Evolutionary conservation across 1,140 invertebrate species (phyloP).

Genomic region (Cecropterus lyciades): DNA sequence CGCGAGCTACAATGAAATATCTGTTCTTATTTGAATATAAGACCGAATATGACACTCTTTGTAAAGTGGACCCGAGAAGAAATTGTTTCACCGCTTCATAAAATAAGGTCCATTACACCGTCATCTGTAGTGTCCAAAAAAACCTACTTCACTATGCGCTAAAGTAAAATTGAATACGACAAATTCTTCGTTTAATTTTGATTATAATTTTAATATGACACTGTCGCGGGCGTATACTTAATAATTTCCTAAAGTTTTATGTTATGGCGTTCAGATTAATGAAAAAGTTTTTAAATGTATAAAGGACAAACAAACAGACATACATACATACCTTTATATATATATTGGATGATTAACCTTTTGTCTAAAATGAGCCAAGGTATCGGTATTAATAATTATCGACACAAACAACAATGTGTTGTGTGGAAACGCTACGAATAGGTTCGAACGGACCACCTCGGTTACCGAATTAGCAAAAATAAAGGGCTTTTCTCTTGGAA

Average conservation of each 20-base stretch:
- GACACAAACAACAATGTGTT: constrained; percentile 46
- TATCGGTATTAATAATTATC: constrained; percentile 39
- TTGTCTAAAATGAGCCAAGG: constrained; percentile 25
- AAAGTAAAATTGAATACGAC: no score
- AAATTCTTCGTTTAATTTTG: no score
- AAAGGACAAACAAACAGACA: background rate
- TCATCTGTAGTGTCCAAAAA: no score
- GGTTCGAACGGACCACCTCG: constrained; percentile 49
- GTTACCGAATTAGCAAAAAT: constrained; percentile 64
- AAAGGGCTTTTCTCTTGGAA: constrained; percentile 55
- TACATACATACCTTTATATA: no score
- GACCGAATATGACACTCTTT: constrained; percentile 56
- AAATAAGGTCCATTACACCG: no score
- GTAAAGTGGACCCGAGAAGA: constrained; percentile 11
- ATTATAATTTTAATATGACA: no score
- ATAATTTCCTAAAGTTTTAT: no score
- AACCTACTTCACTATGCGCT: no score
- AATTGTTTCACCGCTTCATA: no score
- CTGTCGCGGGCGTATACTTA: no score
- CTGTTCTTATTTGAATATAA: constrained; percentile 77
- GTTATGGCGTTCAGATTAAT: no score
- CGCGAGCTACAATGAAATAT: constrained; percentile 78
- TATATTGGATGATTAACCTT: background rate
- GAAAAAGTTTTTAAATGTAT: no score
- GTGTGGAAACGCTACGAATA: constrained; percentile 40